Evolutionary conservation across 35 echinoderm and acorn worm species (phyloP).

Genomic region (Chiridota heheva): DNA sequence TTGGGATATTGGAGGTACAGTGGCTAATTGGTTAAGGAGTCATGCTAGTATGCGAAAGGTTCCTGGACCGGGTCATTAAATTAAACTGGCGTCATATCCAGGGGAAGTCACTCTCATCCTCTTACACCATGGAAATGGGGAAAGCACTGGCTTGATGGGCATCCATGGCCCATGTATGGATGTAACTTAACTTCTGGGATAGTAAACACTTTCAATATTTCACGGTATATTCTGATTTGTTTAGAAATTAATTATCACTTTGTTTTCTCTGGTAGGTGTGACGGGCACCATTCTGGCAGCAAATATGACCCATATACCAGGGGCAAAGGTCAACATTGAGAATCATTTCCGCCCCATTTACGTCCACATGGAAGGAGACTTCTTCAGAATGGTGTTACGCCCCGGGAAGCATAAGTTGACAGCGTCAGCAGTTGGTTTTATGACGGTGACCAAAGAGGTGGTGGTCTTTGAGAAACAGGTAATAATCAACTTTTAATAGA

Average conservation of each 20-base stretch:
- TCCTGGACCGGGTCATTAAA: no score
- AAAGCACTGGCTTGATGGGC: no score
- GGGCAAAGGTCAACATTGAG: conserved; percentile 27
- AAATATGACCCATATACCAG: conserved; percentile 6
- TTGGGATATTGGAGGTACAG: no score
- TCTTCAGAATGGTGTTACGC: conserved; percentile 45
- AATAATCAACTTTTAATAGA: neutral
- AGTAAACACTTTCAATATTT: no score
- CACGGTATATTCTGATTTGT: no score
- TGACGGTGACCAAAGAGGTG: conserved; percentile 42
- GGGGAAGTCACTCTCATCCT: no score
- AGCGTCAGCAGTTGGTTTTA: conserved; percentile 59
- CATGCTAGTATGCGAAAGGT: no score
- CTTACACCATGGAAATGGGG: no score
- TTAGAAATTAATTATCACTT: neutral
- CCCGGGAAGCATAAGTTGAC: conserved; percentile 30
- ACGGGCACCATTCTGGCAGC: conserved; percentile 32
- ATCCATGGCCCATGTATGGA: no score
- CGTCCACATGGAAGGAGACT: neutral
- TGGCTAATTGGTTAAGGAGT: no score
- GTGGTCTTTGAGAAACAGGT: conserved; percentile 48
- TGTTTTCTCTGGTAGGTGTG: conserved; percentile 50
- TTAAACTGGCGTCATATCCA: no score
- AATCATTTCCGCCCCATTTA: conserved; percentile 38
- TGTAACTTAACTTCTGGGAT: no score